Evolutionary conservation across 2,888 invertebrate species (phyloP), one percentile per base, ranked within the genome.

Genomic region (Norana najaformis): DNA sequence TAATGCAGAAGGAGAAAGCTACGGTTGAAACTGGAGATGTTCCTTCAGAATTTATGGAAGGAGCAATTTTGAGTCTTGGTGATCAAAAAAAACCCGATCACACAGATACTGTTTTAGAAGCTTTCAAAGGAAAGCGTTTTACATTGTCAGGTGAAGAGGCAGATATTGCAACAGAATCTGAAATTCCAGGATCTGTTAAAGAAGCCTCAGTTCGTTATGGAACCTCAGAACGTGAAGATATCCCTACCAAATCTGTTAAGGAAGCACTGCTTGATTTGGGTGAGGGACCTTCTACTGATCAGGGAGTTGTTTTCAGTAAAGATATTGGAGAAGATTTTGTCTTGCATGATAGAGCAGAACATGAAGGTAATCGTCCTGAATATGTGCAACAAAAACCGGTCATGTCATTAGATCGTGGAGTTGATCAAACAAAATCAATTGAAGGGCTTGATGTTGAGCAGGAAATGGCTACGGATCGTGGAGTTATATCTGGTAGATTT

Each of bases 321-420:
- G 36, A 85, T 37, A n/a, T n/a, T 85, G 85, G 37, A 85, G 34
- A 36, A 35, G 36, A 34, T 85, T 85, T 16, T 83, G 30, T 36
- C 34, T 30, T 85, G 85, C 85, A 16, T 23, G 11, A 36, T n/a
- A 85, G 35, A n/a, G 69, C n/a, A 11, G 69, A n/a, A 69, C n/a
- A 69, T n/a, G 69, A n/a, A 69, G 69, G n/a, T 69, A 69, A 69
- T 69, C 69, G n/a, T 69, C 69, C 69, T 69, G 69, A 69, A 69
- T 69, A 69, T n/a, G n/a, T n/a, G 69, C 30, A 69, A n/a, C n/a
- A 69, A 69, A n/a, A 8, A 69, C 69, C n/a, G n/a, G n/a, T n/a
- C n/a, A n/a, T n/a, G n/a, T n/a, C 53, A 30, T 53, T 53, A 30
- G 53, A 53, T 53, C 53, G 53, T 53, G 53, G 53, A 11, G 47